Evolutionary conservation across 2,888 invertebrate genomes (phyloP).

Genomic region (Drosophila sordidula): DNA sequence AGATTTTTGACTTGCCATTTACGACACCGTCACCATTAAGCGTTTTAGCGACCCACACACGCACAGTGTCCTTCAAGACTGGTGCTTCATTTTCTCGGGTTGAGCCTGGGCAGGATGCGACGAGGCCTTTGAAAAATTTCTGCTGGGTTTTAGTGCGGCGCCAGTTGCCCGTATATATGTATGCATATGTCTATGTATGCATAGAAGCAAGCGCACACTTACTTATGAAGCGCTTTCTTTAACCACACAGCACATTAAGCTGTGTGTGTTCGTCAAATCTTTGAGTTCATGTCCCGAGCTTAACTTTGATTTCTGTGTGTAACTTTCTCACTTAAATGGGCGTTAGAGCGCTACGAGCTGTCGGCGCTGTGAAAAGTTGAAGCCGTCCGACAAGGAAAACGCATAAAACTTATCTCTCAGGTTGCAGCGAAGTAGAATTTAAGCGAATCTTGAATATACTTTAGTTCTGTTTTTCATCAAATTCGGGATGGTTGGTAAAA

Average conservation of each 20-base stretch:
- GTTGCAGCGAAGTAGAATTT: slow-evolving; percentile 3
- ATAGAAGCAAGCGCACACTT: slow-evolving; percentile 21
- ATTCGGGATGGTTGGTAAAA: neutral
- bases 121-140: slow-evolving; percentile 42
- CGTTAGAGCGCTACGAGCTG: slow-evolving; percentile 59
- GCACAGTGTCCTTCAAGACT: slow-evolving; percentile 4
- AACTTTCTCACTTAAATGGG: slow-evolving; percentile 73
- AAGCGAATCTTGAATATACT: no score
- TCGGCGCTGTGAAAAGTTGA: slow-evolving; percentile 36
- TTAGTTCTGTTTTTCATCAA: neutral
- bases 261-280: slow-evolving; percentile 24
- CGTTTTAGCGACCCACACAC: slow-evolving; percentile 50
- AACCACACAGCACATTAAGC: slow-evolving; percentile 46
- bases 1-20: slow-evolving; percentile 76
- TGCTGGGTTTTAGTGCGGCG: slow-evolving; percentile 34
- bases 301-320: slow-evolving; percentile 62
- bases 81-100: slow-evolving; percentile 28
- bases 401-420: slow-evolving; percentile 14
- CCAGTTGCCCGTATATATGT: slow-evolving; percentile 19
- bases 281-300: slow-evolving; percentile 53
- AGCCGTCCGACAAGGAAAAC: slow-evolving; percentile 17
- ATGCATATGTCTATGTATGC: slow-evolving; percentile 11
- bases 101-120: slow-evolving; percentile 11
- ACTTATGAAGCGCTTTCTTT: slow-evolving; percentile 43
- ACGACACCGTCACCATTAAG: slow-evolving; percentile 56